A percentile compares a stretch with the other conserved stretches of the same genome.
Evolutionary conservation across 2,113 vertebrate genomes (phyloP).

Genomic region (Hepsetus odoe): DNA sequence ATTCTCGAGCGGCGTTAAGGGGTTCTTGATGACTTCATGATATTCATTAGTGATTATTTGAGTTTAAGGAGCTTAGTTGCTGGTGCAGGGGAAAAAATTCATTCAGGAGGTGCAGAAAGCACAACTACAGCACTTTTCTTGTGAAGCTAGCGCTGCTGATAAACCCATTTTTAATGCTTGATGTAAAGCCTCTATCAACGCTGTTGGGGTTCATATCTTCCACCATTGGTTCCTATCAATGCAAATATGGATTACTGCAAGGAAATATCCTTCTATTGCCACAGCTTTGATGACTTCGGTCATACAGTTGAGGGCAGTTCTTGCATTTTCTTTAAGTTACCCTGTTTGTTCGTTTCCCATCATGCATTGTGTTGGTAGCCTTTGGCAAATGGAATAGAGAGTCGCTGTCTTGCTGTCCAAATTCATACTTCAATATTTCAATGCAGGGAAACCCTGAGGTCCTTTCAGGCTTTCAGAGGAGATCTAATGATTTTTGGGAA

Average conservation of each 20-base stretch:
- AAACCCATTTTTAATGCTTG: background rate
- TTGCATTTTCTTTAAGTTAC: background rate
- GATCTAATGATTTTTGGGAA: no score
- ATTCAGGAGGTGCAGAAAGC: slow-evolving; percentile 12
- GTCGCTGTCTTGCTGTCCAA: no score
- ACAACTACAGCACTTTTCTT: slow-evolving; percentile 31
- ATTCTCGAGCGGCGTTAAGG: background rate
- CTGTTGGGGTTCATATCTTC: background rate
- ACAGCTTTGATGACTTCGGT: background rate
- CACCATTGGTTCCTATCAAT: slow-evolving; percentile 43
- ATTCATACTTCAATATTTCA: no score
- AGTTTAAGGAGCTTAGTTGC: background rate
- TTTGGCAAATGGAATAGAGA: no score
- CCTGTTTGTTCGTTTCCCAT: no score
- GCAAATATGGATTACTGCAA: slow-evolving; percentile 63
- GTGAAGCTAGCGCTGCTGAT: background rate
- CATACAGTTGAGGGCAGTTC: background rate
- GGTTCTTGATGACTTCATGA: background rate
- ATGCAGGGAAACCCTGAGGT: no score
- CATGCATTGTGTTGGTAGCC: no score
- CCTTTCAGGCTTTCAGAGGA: no score
- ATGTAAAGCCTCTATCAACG: background rate
- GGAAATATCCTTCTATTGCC: slow-evolving; percentile 49
- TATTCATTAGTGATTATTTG: slow-evolving; percentile 19
- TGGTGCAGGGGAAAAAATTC: background rate